A percentile compares a stretch with the other conserved stretches of the same genome.
phyloP scores from a whole-genome alignment of 2,797 vertebrate species.

The Sternarchorhynchus goeldii region DNA sequence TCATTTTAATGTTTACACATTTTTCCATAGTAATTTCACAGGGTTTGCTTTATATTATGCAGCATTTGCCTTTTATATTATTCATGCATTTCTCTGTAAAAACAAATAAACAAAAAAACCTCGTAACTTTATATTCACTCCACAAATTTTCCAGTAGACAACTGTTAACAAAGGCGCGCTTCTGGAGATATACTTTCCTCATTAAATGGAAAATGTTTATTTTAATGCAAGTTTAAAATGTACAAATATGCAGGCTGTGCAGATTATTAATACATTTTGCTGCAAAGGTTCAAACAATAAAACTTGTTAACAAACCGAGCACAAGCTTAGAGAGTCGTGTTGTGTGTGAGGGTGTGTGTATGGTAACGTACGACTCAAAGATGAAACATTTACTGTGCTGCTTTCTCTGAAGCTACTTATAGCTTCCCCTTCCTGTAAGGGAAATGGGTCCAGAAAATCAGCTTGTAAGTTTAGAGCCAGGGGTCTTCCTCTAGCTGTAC shows the following conservation, averaged over 20 bases:
- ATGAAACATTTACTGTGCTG: constrained; percentile 18
- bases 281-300: background rate
- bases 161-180: background rate
- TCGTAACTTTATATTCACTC: background rate
- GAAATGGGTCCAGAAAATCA: too few species aligned
- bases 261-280: constrained; percentile 2
- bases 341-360: constrained; percentile 5
- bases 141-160: background rate
- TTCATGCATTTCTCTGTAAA: background rate
- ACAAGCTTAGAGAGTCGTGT: background rate
- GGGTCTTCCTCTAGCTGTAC: too few species aligned
- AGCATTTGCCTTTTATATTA: background rate
- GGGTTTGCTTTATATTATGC: background rate
- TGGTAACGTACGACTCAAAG: background rate
- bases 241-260: background rate
- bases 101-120: background rate
- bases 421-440: too few species aligned
- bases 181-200: background rate
- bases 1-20: background rate
- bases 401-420: constrained; percentile 4
- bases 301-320: background rate
- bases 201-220: background rate
- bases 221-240: background rate
- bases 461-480: too few species aligned
- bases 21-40: background rate